phyloP scores from a whole-genome alignment of 92 coral and sea anemone species.

The Parazoanthus darwini region DNA sequence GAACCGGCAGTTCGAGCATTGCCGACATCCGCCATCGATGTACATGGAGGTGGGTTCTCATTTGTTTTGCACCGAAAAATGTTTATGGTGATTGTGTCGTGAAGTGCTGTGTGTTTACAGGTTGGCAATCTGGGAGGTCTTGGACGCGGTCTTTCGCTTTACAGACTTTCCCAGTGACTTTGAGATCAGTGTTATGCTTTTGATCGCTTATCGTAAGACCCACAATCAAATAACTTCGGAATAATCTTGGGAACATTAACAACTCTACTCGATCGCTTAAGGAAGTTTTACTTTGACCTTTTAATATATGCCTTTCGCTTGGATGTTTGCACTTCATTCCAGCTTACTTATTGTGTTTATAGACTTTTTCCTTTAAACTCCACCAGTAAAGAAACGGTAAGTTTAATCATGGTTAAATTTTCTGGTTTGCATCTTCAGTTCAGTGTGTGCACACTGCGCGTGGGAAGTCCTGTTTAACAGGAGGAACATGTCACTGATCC shows the following conservation, averaged over 20 bases:
- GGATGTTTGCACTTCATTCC: constrained; percentile 2
- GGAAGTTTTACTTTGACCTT: constrained; percentile 31
- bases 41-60: constrained; percentile 84
- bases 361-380: neutral
- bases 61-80: constrained; percentile 37
- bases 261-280: neutral
- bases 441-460: neutral
- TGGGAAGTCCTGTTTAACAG: constrained; percentile 6
- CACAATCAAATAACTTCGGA: neutral
- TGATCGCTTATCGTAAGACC: neutral
- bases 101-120: constrained; percentile 6
- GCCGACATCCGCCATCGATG: constrained; percentile 97
- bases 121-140: neutral
- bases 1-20: constrained; percentile 84
- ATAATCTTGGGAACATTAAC: neutral
- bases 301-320: neutral
- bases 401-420: neutral
- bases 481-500: neutral
- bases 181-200: neutral
- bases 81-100: constrained; percentile 5
- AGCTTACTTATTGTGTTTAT: constrained; percentile 3
- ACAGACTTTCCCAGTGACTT: neutral
- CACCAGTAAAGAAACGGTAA: neutral
- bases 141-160: neutral
- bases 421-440: neutral